Evolutionary conservation across 1,140 invertebrate genomes (phyloP).

Genomic region (Vollenhovia emeryi): DNA sequence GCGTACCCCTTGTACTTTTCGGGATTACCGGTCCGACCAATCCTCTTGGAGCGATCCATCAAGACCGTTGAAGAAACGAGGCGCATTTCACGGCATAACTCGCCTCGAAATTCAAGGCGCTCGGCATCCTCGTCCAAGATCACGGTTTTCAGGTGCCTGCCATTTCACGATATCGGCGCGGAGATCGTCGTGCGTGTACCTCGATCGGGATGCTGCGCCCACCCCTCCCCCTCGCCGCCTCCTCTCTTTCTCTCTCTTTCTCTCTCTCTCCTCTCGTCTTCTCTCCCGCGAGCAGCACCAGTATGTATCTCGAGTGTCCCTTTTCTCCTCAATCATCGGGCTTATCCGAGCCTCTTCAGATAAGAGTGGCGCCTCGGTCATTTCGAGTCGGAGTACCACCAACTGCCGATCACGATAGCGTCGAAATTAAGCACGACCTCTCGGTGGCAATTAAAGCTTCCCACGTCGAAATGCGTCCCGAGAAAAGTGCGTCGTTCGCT

Average conservation of each 20-base stretch:
- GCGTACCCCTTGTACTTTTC: background rate
- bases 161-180: constrained; percentile 31
- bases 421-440: constrained; percentile 73
- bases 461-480: constrained; percentile 14
- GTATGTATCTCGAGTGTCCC: constrained; percentile 71
- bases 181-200: constrained; percentile 56
- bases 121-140: background rate
- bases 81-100: background rate
- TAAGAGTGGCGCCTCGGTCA: constrained; percentile 81
- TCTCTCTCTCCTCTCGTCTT: constrained; percentile 1
- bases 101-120: background rate
- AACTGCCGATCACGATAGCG: constrained; percentile 67
- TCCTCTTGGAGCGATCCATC: background rate
- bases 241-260: too few relatives aligned
- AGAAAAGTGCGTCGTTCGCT: constrained; percentile 39
- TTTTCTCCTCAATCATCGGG: constrained; percentile 77
- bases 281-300: constrained; percentile 39
- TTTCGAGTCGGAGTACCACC: constrained; percentile 66
- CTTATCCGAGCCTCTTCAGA: constrained; percentile 78
- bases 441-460: constrained; percentile 75
- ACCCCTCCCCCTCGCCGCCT: background rate
- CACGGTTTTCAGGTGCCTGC: constrained; percentile 23
- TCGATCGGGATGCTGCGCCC: constrained; percentile 43
- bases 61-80: background rate
- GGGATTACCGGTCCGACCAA: background rate